Evolutionary conservation across 2,888 invertebrate species (phyloP).

Genomic region (Drosophila birchii): DNA sequence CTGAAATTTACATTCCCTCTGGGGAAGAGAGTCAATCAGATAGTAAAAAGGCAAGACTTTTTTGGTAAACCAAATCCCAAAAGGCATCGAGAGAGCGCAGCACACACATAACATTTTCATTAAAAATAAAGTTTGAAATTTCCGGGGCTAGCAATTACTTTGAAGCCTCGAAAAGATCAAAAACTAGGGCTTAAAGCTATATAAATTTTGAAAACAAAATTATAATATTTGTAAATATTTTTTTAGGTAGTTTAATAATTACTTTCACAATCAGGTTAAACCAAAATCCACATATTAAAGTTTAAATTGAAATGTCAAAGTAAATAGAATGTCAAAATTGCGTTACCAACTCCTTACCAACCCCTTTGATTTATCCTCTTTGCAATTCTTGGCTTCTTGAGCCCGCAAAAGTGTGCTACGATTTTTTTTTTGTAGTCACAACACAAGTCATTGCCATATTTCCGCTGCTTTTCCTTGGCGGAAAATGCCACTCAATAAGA

Average conservation of each 20-base stretch:
- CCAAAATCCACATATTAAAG: neutral
- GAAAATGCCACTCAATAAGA: conserved; percentile 31
- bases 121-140: conserved; percentile 11
- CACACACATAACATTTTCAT: conserved; percentile 16
- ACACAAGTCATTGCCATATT: conserved; percentile 18
- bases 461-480: conserved; percentile 5
- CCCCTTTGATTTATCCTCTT: neutral
- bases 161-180: neutral
- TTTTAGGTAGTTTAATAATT: too few relatives aligned
- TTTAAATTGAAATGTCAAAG: neutral
- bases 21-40: conserved; percentile 27
- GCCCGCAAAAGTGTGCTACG: conserved; percentile 40
- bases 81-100: conserved; percentile 16
- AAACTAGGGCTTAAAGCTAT: too few relatives aligned
- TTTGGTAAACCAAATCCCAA: conserved; percentile 14
- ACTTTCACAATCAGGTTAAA: neutral
- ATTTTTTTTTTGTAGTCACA: conserved; percentile 1
- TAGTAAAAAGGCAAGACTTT: neutral
- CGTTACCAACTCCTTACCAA: too few relatives aligned
- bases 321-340: neutral
- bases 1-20: conserved; percentile 37
- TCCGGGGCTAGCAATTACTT: neutral
- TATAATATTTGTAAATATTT: too few relatives aligned
- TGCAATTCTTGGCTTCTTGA: neutral
- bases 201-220: too few relatives aligned